phyloP scores from a whole-genome alignment of 2,888 invertebrate genomes.

The Drosophila pegasa region DNA sequence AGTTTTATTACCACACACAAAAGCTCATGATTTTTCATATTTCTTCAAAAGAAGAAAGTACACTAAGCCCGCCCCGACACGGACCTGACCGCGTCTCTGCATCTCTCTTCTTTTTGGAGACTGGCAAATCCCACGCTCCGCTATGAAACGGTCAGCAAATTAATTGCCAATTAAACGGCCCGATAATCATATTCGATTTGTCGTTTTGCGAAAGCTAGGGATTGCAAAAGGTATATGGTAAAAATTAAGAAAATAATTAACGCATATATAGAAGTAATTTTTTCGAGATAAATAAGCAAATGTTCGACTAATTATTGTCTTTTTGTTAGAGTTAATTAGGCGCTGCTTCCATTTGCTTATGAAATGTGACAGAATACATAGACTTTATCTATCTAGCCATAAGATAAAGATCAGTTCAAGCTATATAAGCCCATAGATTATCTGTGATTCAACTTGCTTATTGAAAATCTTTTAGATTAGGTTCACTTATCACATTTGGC shows the following conservation, averaged over 20 bases:
- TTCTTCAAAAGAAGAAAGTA: slow-evolving; percentile 53
- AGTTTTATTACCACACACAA: slow-evolving; percentile 76
- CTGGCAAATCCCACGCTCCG: slow-evolving; percentile 57
- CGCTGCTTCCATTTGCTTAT: neutral
- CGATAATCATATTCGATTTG: slow-evolving; percentile 64
- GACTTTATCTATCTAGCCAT: too few relatives aligned
- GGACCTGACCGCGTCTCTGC: slow-evolving; percentile 13
- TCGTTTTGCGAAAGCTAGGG: slow-evolving; percentile 22
- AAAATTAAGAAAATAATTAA: slow-evolving; percentile 4
- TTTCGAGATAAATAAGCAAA: too few relatives aligned
- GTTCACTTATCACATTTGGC: neutral
- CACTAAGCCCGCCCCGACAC: slow-evolving; percentile 21
- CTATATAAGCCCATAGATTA: neutral
- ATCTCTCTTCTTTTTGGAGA: slow-evolving; percentile 29
- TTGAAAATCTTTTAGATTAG: neutral
- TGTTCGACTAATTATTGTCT: too few relatives aligned
- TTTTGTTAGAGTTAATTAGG: neutral
- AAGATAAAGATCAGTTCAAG: too few relatives aligned
- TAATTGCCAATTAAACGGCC: slow-evolving; percentile 72
- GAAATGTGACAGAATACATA: neutral
- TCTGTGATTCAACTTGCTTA: neutral
- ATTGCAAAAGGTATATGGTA: slow-evolving; percentile 6
- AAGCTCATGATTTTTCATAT: slow-evolving; percentile 66
- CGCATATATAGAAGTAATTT: neutral
- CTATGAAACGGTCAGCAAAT: slow-evolving; percentile 55